Base-by-base conservation (phyloP, 2,113 vertebrate species). In the Nycticorax nycticorax region DNA sequence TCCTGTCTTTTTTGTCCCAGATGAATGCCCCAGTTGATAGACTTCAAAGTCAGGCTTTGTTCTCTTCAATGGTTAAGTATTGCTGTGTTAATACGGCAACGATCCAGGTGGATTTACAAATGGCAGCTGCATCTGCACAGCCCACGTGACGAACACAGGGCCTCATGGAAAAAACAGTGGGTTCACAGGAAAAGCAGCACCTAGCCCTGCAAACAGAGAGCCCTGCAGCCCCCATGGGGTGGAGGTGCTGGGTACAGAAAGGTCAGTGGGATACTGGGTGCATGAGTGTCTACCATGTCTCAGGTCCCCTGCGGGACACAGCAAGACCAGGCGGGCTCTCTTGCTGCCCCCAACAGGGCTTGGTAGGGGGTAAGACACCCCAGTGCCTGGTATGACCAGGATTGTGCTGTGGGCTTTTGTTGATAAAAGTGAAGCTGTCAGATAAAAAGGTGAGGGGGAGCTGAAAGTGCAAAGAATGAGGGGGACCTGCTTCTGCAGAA, bases 311-410 rank as follows among this genome's bases (percentile, higher is more conserved):
- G 27, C 1, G 3, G 39, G 5, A 27, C 50, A 32, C 6, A 24
- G 48, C 12, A n/a, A 50, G 21, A 62, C 18, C 4, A 2, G 26
- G 45, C 1, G 0, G 15, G 35, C 15, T 72, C 4, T 0, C 13
- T 26, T 63, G 24, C 27, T 35, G 64, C 16, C 28, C 28, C 50
- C 1, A 1, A 22, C 19, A 41, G 75, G 52, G 11, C 16, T 55
- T 37, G 30, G 24, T 5, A 6, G 23, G 24, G 45, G 8, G 2
- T 56, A 17, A 48, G 5, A 28, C 18, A 57, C 14, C 28, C 27
- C 52, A 14, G 39, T 10, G 35, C 28, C 60, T 79, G n/a, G 27
- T 64, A 82, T 39, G 33, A 60, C 19, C 50, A 79, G 33, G 35
- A 76, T 2, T 39, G 23, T 39, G 19, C 50, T 26, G 8, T 39